phyloP scores from a whole-genome alignment of 2,113 vertebrate species.

The Caretta caretta region DNA sequence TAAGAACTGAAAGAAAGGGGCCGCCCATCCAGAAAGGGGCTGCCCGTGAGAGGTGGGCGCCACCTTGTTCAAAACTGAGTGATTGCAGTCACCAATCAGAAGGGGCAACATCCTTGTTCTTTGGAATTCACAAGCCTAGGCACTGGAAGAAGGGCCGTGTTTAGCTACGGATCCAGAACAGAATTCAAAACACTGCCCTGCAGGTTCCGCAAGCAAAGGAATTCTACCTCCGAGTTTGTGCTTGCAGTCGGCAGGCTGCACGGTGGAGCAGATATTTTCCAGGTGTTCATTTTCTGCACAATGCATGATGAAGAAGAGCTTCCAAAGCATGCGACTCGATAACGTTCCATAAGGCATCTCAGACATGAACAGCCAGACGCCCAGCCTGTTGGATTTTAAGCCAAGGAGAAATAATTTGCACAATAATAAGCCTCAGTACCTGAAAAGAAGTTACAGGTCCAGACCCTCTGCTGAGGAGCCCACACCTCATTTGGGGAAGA shows the following conservation, averaged over 20 bases:
- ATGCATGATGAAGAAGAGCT: constrained; percentile 95
- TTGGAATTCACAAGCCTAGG: neutral
- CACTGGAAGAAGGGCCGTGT: neutral
- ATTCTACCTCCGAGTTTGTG: constrained; percentile 85
- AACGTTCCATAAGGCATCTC: constrained; percentile 97
- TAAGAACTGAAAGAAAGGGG: too few relatives aligned
- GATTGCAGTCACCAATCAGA: neutral
- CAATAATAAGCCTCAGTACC: neutral
- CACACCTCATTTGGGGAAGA: neutral
- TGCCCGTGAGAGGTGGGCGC: neutral
- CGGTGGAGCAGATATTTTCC: constrained; percentile 75
- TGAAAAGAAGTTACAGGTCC: neutral
- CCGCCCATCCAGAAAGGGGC: too few relatives aligned
- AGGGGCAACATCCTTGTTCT: neutral
- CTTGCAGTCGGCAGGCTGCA: constrained; percentile 79
- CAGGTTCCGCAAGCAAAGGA: neutral
- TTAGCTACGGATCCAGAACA: neutral
- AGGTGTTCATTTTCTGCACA: constrained; percentile 84
- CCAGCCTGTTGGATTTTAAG: constrained; percentile 82
- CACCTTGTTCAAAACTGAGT: neutral
- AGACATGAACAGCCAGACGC: constrained; percentile 98
- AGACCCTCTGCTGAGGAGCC: neutral
- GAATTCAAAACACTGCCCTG: fast-evolving
- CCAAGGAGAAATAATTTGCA: neutral
- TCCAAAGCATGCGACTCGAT: constrained; percentile 95